Conservation (phyloP, 2,797 vertebrate genomes). For the Netta rufina region DNA sequence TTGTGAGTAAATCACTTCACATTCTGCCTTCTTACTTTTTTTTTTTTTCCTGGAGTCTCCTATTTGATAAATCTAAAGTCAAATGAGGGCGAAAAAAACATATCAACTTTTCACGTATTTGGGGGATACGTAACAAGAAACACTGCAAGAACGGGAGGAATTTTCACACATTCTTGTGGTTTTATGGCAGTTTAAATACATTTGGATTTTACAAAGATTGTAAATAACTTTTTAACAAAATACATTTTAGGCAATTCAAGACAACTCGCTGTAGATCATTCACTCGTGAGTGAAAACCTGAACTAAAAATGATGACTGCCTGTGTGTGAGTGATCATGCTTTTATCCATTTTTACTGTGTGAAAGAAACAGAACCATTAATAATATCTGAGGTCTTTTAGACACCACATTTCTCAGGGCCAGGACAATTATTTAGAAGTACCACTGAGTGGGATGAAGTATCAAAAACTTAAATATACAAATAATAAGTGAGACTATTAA, state of each 20-base stretch:
- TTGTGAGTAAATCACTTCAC: background rate
- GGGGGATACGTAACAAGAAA: background rate
- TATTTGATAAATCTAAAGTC: background rate
- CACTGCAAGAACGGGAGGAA: background rate
- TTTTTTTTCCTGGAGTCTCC: background rate
- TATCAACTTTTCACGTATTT: background rate
- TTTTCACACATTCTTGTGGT: background rate
- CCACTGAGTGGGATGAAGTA: background rate
- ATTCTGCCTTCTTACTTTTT: background rate
- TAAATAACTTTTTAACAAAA: background rate
- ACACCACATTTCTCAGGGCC: background rate
- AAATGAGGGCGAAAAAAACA: background rate
- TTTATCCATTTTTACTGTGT: background rate
- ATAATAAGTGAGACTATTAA: background rate
- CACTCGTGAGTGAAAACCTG: background rate
- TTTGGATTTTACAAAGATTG: background rate
- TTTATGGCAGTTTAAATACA: background rate
- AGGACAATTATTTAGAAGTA: background rate
- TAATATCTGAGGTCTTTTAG: background rate
- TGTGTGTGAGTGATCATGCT: background rate
- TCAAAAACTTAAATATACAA: background rate
- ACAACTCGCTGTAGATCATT: background rate
- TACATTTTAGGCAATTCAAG: background rate
- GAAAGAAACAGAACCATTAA: background rate
- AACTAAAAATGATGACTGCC: background rate